phyloP scores from a whole-genome alignment of 1,140 invertebrate species.

The Bombus sylvicola region DNA sequence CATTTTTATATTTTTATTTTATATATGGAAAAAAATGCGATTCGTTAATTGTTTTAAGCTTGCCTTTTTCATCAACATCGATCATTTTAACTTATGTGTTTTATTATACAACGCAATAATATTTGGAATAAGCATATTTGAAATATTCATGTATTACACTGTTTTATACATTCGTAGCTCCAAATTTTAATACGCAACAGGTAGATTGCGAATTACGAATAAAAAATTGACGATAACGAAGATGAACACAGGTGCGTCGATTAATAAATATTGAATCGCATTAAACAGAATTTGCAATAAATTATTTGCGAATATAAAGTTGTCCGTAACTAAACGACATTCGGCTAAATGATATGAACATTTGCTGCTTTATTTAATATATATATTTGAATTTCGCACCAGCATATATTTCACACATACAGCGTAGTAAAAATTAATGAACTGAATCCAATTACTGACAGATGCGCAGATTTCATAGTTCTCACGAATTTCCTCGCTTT shows the following conservation, averaged over 20 bases:
- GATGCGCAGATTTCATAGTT: not conserved
- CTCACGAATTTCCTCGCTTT: not conserved
- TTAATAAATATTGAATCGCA: not conserved
- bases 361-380: not conserved
- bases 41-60: no score
- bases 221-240: not conserved
- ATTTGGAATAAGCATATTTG: not conserved
- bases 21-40: no score
- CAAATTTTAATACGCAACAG: conserved; percentile 4
- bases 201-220: not conserved
- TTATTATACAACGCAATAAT: not conserved
- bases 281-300: not conserved
- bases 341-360: not conserved
- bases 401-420: no score
- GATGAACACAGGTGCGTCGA: not conserved
- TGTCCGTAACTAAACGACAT: not conserved
- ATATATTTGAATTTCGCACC: not conserved
- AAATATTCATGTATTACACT: not conserved
- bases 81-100: not conserved
- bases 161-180: not conserved
- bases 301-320: not conserved
- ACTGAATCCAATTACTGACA: not conserved
- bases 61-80: not conserved
- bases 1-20: no score
- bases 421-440: not conserved